Conservation (phyloP, 2,888 invertebrate species). For the Oscheius sp. region DNA sequence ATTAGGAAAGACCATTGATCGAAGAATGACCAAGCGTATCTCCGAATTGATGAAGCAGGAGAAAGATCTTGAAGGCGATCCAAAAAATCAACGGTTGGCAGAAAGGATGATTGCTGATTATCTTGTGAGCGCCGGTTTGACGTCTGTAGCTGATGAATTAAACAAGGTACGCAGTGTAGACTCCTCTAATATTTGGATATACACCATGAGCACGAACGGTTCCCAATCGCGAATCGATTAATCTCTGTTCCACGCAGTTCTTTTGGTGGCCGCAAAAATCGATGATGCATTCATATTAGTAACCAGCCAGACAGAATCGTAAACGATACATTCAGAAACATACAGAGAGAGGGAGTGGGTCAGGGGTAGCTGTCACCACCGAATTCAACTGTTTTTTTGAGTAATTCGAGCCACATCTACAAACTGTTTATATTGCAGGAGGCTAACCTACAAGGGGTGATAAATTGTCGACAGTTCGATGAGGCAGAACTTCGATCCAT, state of each 20-base stretch:
- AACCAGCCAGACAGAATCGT: slow-evolving; percentile 3
- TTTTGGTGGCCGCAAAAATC: slow-evolving; percentile 13
- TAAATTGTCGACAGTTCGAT: not conserved
- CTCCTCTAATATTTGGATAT: too few relatives aligned
- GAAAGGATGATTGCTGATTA: slow-evolving; percentile 38
- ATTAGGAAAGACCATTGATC: slow-evolving; percentile 93
- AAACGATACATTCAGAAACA: not conserved
- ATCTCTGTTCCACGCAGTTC: not conserved
- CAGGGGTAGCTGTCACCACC: too few relatives aligned
- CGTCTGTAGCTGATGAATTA: slow-evolving; percentile 47
- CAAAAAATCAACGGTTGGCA: slow-evolving; percentile 2
- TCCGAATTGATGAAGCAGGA: slow-evolving; percentile 46
- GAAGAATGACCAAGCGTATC: slow-evolving; percentile 43
- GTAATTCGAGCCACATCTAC: not conserved
- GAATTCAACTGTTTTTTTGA: not conserved
- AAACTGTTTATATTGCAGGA: slow-evolving; percentile 2
- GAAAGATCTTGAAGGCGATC: slow-evolving; percentile 50
- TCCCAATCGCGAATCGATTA: not conserved
- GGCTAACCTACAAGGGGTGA: not conserved
- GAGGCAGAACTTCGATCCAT: slow-evolving; percentile 19
- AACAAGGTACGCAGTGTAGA: slow-evolving; percentile 55
- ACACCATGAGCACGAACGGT: slow-evolving; percentile 7
- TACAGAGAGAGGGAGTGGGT: too few relatives aligned
- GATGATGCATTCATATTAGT: slow-evolving; percentile 21
- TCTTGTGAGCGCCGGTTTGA: slow-evolving; percentile 40